These are phyloP conservation scores for Merodon equestris DNA, from an alignment of 2,888 invertebrate species.

Conservation along the genomic window DNA sequence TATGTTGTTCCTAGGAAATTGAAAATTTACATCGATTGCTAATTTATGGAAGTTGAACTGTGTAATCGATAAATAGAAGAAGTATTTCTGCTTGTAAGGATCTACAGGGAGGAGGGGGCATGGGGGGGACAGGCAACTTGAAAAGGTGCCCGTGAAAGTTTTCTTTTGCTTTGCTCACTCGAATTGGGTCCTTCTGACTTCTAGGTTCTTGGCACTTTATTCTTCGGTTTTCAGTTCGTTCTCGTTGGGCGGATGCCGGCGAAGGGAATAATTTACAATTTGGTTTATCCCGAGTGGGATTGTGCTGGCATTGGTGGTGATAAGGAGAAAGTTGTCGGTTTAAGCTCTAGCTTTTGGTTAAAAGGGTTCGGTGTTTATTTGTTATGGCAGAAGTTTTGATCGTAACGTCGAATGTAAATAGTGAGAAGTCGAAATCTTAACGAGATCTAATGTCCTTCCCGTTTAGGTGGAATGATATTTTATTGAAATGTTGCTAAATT, in stretches of 20 bases:
- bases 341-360: conserved; percentile 24
- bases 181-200: too few relatives aligned
- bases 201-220: too few relatives aligned
- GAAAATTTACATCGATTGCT: conserved; percentile 68
- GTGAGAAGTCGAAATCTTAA: conserved; percentile 18
- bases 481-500: neutral
- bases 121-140: neutral
- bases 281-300: conserved; percentile 52
- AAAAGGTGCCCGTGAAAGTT: conserved; percentile 43
- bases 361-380: conserved; percentile 34
- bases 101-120: neutral
- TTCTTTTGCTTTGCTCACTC: neutral
- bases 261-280: conserved; percentile 54
- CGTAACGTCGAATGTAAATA: conserved; percentile 30
- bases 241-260: too few relatives aligned
- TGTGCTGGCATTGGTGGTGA: conserved; percentile 49
- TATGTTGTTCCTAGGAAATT: conserved; percentile 63
- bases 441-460: conserved; percentile 23
- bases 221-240: too few relatives aligned
- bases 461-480: conserved; percentile 12
- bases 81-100: conserved; percentile 34
- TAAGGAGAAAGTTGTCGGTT: conserved; percentile 61
- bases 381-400: conserved; percentile 42
- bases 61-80: conserved; percentile 67
- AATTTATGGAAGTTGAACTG: conserved; percentile 66